phyloP scores from a whole-genome alignment of 2,113 vertebrate genomes.

The Solea solea region DNA sequence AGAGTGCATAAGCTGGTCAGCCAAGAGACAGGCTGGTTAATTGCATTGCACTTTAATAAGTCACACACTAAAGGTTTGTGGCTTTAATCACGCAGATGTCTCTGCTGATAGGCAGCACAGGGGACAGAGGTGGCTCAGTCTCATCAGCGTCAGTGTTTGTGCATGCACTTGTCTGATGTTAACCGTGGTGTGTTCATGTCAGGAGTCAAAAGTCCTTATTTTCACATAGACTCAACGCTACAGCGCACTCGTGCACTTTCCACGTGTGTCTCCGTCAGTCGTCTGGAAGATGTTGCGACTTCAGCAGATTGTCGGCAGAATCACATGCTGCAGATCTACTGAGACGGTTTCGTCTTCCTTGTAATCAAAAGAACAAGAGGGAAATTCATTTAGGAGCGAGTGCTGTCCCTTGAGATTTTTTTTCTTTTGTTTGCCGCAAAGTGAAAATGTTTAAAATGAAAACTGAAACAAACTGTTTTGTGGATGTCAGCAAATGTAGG shows the following conservation, averaged over 20 bases:
- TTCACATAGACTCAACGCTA: not conserved
- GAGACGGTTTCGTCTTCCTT: conserved; percentile 31
- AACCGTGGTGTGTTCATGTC: conserved; percentile 16
- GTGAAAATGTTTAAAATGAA: conserved; percentile 40
- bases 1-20: conserved; percentile 60
- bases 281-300: conserved; percentile 48
- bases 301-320: conserved; percentile 60
- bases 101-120: conserved; percentile 41
- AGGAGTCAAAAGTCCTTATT: conserved; percentile 38
- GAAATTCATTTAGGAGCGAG: conserved; percentile 47
- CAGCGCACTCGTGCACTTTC: conserved; percentile 21
- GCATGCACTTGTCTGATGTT: conserved; percentile 29
- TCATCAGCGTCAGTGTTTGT: conserved; percentile 39
- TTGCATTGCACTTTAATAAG: conserved; percentile 78
- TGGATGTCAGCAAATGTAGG: conserved; percentile 44
- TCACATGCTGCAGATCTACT: conserved; percentile 34
- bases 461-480: conserved; percentile 51
- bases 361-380: conserved; percentile 60
- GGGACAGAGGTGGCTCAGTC: conserved; percentile 39
- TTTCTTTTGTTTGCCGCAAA: conserved; percentile 36
- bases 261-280: conserved; percentile 25
- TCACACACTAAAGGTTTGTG: conserved; percentile 65
- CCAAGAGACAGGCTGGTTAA: conserved; percentile 71
- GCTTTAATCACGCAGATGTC: conserved; percentile 71
- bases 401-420: conserved; percentile 53